These are phyloP conservation scores for Philopotamus ludificatus DNA, from an alignment of 1,140 invertebrate genomes.

Conservation along the genomic window DNA sequence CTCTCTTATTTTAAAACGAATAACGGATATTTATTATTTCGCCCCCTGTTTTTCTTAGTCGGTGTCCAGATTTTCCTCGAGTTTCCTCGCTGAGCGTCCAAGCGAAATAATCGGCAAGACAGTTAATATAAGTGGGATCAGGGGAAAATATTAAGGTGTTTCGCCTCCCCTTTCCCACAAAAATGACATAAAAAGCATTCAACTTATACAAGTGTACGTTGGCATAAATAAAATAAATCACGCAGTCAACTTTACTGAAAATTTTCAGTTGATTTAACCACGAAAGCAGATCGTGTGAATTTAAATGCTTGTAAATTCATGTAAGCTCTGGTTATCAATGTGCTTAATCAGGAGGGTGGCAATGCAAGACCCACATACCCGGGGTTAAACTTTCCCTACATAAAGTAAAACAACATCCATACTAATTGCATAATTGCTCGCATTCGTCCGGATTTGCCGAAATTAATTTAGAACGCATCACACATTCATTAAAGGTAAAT, in stretches of 20 bases:
- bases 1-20: too few species aligned
- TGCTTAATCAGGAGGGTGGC: neutral
- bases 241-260: neutral
- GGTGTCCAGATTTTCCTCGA: slow-evolving; percentile 4
- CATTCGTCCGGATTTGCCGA: neutral
- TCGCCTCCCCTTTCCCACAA: too few species aligned
- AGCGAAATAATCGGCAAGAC: slow-evolving; percentile 28
- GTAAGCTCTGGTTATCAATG: neutral
- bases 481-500: neutral
- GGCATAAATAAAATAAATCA: neutral
- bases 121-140: slow-evolving; percentile 30
- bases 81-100: slow-evolving; percentile 12
- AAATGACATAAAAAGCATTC: neutral
- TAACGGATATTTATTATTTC: too few species aligned
- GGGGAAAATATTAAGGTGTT: slow-evolving; percentile 17
- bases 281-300: neutral
- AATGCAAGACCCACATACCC: slow-evolving; percentile 2
- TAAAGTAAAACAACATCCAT: too few species aligned
- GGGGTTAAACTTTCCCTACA: slow-evolving; percentile 7
- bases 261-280: neutral
- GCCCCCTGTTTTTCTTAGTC: slow-evolving; percentile 21
- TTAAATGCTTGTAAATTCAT: neutral
- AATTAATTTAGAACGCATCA: neutral
- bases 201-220: neutral
- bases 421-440: slow-evolving; percentile 13